Evolutionary conservation across 2,888 invertebrate species (phyloP).

Genomic region (Clunio marinus): DNA sequence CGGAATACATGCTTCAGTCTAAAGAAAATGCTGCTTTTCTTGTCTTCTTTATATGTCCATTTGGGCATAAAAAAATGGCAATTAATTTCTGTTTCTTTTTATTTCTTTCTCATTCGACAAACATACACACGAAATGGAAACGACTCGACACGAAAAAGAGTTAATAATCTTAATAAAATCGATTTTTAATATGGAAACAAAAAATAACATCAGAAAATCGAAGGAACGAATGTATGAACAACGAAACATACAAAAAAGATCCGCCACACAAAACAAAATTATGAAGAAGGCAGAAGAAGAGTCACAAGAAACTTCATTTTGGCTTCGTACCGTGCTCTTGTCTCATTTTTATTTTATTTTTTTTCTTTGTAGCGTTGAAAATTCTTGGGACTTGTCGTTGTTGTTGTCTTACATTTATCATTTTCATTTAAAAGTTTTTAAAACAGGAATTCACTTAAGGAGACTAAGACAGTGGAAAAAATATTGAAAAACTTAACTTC

Average conservation of each 20-base stretch:
- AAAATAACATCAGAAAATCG: background rate
- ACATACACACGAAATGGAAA: conserved; percentile 24
- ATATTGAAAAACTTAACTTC: background rate
- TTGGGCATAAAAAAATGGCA: conserved; percentile 14
- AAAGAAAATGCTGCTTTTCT: background rate
- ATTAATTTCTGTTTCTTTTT: conserved; percentile 28
- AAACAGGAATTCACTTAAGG: background rate
- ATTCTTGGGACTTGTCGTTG: background rate
- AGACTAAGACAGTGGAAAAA: background rate
- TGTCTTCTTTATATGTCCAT: background rate
- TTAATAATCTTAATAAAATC: conserved; percentile 35
- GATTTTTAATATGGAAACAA: conserved; percentile 37
- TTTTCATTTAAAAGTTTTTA: background rate
- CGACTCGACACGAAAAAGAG: background rate
- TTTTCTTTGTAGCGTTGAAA: background rate
- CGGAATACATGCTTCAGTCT: background rate
- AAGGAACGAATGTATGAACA: background rate
- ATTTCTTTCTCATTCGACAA: conserved; percentile 9
- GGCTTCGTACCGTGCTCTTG: background rate
- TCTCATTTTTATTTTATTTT: background rate
- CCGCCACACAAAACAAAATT: conserved; percentile 9
- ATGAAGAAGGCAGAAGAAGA: no score
- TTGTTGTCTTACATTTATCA: conserved; percentile 18
- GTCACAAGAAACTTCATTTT: conserved; percentile 30
- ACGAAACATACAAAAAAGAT: background rate